phyloP scores from a whole-genome alignment of 2,888 invertebrate species.

The Protula sp. region DNA sequence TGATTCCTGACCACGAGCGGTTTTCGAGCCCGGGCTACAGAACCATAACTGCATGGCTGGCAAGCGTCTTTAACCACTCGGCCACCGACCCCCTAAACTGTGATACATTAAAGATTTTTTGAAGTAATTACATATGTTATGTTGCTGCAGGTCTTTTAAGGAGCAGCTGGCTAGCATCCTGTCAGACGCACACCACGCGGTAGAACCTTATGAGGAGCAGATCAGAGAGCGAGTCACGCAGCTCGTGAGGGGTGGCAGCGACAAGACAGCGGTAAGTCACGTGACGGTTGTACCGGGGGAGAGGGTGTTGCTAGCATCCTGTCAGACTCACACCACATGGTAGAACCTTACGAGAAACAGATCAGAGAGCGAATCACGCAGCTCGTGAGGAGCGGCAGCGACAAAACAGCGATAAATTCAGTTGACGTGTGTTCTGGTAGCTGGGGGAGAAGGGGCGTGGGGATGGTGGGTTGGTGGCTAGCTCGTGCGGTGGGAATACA shows the following conservation, averaged over 20 bases:
- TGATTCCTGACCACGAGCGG: too few species aligned
- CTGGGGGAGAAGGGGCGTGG: too few species aligned
- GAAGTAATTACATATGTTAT: too few species aligned
- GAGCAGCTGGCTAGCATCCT: slow-evolving; percentile 44
- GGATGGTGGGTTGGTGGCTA: too few species aligned
- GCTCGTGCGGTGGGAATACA: too few species aligned
- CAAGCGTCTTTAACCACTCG: too few species aligned
- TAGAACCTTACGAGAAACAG: slow-evolving; percentile 39
- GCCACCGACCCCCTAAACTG: too few species aligned
- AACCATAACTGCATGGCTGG: too few species aligned
- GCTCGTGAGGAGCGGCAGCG: slow-evolving; percentile 30
- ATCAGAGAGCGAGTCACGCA: slow-evolving; percentile 36
- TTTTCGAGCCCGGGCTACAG: too few species aligned
- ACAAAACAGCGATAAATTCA: slow-evolving; percentile 39
- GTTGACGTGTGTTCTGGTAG: too few species aligned
- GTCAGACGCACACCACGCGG: slow-evolving; percentile 27
- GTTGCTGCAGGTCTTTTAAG: slow-evolving; percentile 27
- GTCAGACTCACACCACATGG: slow-evolving; percentile 27
- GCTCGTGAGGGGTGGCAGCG: slow-evolving; percentile 30
- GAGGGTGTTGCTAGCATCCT: slow-evolving; percentile 45
- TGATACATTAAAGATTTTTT: too few species aligned
- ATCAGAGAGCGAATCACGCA: slow-evolving; percentile 36
- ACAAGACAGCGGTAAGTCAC: slow-evolving; percentile 37
- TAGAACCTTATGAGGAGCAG: slow-evolving; percentile 39
- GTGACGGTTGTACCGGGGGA: too few species aligned